Evolutionary conservation across 2,888 invertebrate species (phyloP).

Genomic region (Drosophila pseudotakahashii): DNA sequence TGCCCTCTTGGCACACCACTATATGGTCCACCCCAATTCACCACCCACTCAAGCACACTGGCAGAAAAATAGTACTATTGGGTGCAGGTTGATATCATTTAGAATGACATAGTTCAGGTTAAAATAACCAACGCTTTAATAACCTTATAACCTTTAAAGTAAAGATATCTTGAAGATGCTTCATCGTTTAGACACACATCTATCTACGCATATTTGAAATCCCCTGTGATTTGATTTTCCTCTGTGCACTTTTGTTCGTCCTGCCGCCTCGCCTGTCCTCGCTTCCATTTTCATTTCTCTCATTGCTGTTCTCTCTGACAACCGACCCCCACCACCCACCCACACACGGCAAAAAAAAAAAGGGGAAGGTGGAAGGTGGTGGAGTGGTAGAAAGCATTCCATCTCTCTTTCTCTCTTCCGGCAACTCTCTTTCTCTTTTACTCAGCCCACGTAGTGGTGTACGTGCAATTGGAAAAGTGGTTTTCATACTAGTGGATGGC

Average conservation of each 20-base stretch:
- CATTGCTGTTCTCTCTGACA: slow-evolving; percentile 38
- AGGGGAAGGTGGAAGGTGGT: neutral
- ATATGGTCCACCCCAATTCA: slow-evolving; percentile 15
- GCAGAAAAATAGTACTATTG: neutral
- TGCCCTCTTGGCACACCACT: slow-evolving; percentile 2
- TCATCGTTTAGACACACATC: neutral
- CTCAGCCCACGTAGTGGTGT: slow-evolving; percentile 61
- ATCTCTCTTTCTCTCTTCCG: slow-evolving; percentile 21
- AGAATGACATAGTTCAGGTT: neutral
- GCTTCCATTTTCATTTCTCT: slow-evolving; percentile 75
- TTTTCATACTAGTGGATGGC: slow-evolving; percentile 66
- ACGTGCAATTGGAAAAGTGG: slow-evolving; percentile 80
- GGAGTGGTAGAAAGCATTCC: slow-evolving; percentile 25
- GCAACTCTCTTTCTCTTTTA: slow-evolving; percentile 10
- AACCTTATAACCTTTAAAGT: neutral
- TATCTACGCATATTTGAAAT: neutral
- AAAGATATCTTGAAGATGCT: neutral
- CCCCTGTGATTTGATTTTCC: slow-evolving; percentile 1
- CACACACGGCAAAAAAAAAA: slow-evolving; percentile 11
- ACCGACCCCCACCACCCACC: slow-evolving; percentile 18
- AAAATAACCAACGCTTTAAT: too few species aligned
- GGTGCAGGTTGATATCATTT: neutral
- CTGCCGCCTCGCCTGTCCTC: slow-evolving; percentile 40
- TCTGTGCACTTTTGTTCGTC: slow-evolving; percentile 9
- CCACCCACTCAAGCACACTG: slow-evolving; percentile 17